Evolutionary conservation across 2,888 invertebrate genomes (phyloP).

Genomic region (Cantharis rustica): DNA sequence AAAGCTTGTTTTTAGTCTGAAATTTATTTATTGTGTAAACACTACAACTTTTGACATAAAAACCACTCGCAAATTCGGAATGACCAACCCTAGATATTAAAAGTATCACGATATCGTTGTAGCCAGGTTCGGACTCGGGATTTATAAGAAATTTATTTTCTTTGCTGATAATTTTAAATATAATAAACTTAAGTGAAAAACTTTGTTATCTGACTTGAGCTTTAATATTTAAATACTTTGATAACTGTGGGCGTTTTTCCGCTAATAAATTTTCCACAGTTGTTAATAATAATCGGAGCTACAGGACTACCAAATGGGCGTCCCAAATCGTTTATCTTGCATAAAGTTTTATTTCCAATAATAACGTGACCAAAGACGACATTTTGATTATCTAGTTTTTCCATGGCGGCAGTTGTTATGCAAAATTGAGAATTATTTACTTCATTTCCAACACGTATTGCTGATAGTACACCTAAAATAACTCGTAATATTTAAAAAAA

Average conservation of each 20-base stretch:
- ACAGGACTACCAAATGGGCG: slow-evolving; percentile 50
- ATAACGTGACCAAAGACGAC: slow-evolving; percentile 60
- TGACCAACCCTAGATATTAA: neutral
- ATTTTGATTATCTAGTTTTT: slow-evolving; percentile 54
- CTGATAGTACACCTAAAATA: slow-evolving; percentile 55
- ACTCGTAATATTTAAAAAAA: too few relatives aligned
- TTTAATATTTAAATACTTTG: slow-evolving; percentile 13
- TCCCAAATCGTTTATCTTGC: slow-evolving; percentile 50
- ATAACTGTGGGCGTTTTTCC: slow-evolving; percentile 10
- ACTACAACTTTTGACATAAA: neutral
- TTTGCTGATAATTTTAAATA: neutral
- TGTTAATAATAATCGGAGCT: slow-evolving; percentile 46
- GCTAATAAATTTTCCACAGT: slow-evolving; percentile 42
- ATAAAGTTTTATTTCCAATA: slow-evolving; percentile 48
- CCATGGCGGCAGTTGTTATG: slow-evolving; percentile 56
- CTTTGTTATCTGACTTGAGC: neutral
- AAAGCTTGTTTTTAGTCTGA: neutral
- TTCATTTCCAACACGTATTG: slow-evolving; percentile 49
- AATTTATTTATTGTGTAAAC: neutral
- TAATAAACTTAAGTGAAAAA: neutral
- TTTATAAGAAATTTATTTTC: neutral
- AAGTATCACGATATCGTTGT: neutral
- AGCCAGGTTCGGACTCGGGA: neutral
- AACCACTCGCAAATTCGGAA: neutral
- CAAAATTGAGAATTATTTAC: slow-evolving; percentile 60